These are phyloP conservation scores for Melanitta fusca DNA, from an alignment of 2,797 vertebrate genomes.

Conservation along the genomic window DNA sequence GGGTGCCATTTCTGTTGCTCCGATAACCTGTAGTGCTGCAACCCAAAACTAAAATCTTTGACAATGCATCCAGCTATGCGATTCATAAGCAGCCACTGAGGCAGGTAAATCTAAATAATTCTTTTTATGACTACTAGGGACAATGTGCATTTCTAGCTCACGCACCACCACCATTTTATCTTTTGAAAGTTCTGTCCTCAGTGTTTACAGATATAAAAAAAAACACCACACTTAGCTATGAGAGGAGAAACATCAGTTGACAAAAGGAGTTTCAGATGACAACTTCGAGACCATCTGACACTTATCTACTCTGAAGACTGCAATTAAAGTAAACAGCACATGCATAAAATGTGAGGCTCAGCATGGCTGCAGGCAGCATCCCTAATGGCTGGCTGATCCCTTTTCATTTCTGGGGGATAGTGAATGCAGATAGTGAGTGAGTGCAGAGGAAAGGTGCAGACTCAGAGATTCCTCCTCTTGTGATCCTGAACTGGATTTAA, in stretches of 20 bases:
- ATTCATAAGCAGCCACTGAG: neutral
- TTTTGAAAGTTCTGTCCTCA: neutral
- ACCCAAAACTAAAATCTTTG: conserved; percentile 3
- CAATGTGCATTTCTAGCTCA: neutral
- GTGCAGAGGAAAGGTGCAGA: neutral
- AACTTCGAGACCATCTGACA: neutral
- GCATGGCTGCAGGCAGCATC: neutral
- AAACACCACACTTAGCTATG: neutral
- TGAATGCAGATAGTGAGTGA: neutral
- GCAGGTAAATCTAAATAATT: neutral
- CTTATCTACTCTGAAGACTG: neutral
- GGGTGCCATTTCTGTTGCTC: conserved; percentile 36
- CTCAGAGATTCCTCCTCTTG: neutral
- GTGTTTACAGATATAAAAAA: neutral
- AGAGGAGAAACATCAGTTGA: neutral
- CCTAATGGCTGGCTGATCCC: neutral
- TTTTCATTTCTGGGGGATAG: neutral
- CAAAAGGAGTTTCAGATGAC: neutral
- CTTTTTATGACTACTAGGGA: neutral
- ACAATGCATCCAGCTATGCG: neutral
- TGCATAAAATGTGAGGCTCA: neutral
- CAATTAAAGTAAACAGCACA: neutral
- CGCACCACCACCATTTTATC: neutral
- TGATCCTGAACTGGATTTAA: neutral
- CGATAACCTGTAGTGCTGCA: neutral